Base-by-base conservation (phyloP, 2,888 invertebrate genomes). In the Arctia plantaginis region DNA sequence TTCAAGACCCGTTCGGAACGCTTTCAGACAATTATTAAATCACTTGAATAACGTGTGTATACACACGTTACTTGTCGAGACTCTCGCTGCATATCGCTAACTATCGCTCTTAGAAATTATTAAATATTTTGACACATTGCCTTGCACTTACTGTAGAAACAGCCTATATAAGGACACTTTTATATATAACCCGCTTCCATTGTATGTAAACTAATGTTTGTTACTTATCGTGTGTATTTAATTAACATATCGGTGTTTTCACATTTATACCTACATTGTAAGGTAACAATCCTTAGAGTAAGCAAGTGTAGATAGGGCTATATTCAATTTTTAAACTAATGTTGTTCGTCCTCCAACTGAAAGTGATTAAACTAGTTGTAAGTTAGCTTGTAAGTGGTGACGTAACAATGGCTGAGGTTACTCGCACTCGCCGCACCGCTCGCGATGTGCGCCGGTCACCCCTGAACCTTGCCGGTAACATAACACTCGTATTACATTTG, bases 191-290 rank as follows among this genome's bases (percentile, higher is more conserved):
- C 1, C 27, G 27, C 30, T 62, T 62, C 6, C 62, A 62, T 62
- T 30, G 3, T n/a, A 33, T 66, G 33, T 51, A 33, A 68, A 47
- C 35, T 0, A 39, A 69, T 27, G 12, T 33, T n/a, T 41, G 27
- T 55, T n/a, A 69, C 66, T 70, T 51, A 65, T 35, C 39, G 51
- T 71, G n/a, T 66, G 64, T 74, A 71, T 67, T 72, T 78, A 70
- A 74, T 75, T 55, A 67, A 82, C 79, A 78, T 84, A 79, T 82
- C 76, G 79, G 81, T 83, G 82, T 88, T 87, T 82, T 78, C 80
- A 89, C 80, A 85, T 89, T 87, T 88, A 86, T 87, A 89, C 80
- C 81, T 86, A 86, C 80, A 81, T 77, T 86, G 85, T 88, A 87
- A 83, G 88, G 85, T 86, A 85, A 85, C 74, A 81, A 83, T 75